Percentiles rank a stretch among this genome's conserved stretches.
phyloP scores from a whole-genome alignment of 1,140 invertebrate species.

The Antheraea pernyi region DNA sequence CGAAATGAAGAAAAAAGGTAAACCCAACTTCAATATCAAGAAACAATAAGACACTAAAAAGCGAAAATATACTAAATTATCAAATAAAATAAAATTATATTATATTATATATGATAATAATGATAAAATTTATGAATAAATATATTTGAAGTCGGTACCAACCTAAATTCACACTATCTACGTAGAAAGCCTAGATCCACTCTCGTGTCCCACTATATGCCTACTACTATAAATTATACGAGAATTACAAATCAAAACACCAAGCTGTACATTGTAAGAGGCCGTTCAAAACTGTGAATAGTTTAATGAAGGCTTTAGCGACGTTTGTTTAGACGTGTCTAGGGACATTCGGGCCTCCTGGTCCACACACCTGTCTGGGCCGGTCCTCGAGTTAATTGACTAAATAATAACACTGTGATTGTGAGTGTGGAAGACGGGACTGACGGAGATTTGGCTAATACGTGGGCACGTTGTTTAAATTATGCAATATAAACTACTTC shows the following conservation, averaged over 20 bases:
- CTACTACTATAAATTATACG: too few relatives aligned
- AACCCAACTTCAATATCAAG: too few relatives aligned
- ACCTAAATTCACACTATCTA: too few relatives aligned
- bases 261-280: neutral
- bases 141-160: too few relatives aligned
- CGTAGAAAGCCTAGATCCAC: too few relatives aligned
- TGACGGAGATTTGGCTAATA: neutral
- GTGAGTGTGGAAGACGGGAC: neutral
- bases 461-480: neutral
- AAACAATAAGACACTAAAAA: too few relatives aligned
- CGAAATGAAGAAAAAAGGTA: too few relatives aligned
- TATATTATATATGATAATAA: too few relatives aligned
- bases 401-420: conserved; percentile 53
- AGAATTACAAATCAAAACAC: neutral
- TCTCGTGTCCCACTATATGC: too few relatives aligned
- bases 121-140: too few relatives aligned
- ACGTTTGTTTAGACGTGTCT: conserved; percentile 32
- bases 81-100: too few relatives aligned
- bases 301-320: conserved; percentile 40
- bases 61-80: too few relatives aligned
- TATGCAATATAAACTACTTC: neutral
- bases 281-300: conserved; percentile 23
- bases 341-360: conserved; percentile 21
- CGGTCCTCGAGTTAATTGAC: conserved; percentile 47
- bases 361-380: conserved; percentile 45